phyloP scores from a whole-genome alignment of 37 sponge, comb jelly and placozoan species.

The Chondrosia reniformis region DNA sequence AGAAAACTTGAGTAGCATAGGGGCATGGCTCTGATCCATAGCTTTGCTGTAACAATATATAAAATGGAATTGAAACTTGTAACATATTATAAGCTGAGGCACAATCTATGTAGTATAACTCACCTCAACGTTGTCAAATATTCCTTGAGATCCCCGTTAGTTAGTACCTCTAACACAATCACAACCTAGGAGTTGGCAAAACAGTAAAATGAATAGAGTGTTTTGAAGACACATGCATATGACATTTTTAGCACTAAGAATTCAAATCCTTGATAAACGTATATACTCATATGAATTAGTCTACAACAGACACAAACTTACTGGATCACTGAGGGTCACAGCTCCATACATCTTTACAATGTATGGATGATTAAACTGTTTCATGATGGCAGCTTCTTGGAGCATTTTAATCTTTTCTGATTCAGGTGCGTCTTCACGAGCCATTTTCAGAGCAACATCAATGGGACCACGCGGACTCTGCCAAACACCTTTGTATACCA shows the following conservation, averaged over 20 bases:
- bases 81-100: too few species aligned
- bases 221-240: neutral
- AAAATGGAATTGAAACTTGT: too few species aligned
- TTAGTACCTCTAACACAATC: neutral
- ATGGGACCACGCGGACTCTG: neutral
- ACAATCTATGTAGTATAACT: too few species aligned
- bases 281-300: too few species aligned
- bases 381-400: conserved; percentile 15
- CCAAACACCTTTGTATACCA: conserved; percentile 1
- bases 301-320: neutral
- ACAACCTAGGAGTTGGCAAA: neutral
- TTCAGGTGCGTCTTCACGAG: neutral
- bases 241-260: too few species aligned
- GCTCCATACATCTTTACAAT: neutral
- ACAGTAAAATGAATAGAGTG: neutral
- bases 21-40: too few species aligned
- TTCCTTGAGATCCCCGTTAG: neutral
- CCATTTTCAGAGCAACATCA: neutral
- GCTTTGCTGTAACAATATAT: too few species aligned
- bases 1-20: neutral
- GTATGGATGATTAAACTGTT: neutral
- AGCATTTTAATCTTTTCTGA: neutral
- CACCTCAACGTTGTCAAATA: too few species aligned
- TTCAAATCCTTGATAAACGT: too few species aligned
- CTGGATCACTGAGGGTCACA: neutral